Evolutionary conservation across 2,797 vertebrate genomes (phyloP), one percentile per base, ranked within the genome.

Genomic region (Betta splendens): DNA sequence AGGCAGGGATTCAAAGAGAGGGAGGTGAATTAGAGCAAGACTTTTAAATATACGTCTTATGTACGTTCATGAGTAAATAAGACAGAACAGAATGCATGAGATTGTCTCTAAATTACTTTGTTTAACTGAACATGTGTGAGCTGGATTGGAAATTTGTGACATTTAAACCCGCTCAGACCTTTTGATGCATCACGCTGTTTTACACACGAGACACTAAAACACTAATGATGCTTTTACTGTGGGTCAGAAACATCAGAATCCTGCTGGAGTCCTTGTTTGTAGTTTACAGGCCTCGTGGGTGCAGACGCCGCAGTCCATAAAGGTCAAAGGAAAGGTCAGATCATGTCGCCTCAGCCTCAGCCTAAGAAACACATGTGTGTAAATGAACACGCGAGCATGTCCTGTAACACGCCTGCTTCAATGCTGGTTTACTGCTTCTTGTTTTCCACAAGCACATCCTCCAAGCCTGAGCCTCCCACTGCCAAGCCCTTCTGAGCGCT

Each of bases 211-310:
- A 20, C 50, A 42, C 32, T 43, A 42, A 74, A 59, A 64, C 39
- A 26, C 26, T 51, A 35, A 75, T 44, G 37, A 64, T n/a, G 33
- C 25, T 43, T 53, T 67, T 36, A 25, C 50, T 40, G 55, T 21
- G n/a, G 35, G 17, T 44, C 18, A 37, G 47, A 46, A 50, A 31
- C 3, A 33, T 38, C 33, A 16, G 9, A 37, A 42, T 55, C 15
- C 9, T 13, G 7, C 3, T 40, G 2, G 2, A 28, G 25, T 11
- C 10, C 0, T 17, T 45, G 43, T 18, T 20, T 11, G 9, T 25
- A 35, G 60, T 72, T 77, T 54, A 79, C 16, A 15, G 25, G 51
- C 13, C 64, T 43, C 45, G 46, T 64, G 36, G 69, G 42, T 43
- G 48, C 29, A 45, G 37, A 46, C 12, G 1, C 5, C n/a, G 18